Base-by-base conservation (phyloP, 2,113 vertebrate species). In the Pelvicachromis taeniatus region DNA sequence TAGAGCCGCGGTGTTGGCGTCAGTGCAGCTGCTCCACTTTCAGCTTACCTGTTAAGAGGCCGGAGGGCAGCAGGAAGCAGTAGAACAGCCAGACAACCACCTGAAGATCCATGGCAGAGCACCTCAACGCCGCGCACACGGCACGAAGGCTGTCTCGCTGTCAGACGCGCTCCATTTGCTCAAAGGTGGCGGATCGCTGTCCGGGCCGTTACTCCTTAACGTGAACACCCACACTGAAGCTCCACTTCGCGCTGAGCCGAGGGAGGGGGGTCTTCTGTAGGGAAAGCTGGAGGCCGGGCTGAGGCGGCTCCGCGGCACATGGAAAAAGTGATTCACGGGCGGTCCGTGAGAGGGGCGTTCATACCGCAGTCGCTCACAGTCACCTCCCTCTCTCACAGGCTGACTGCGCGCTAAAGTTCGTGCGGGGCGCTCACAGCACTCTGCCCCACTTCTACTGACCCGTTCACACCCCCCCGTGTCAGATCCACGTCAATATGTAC, bases 291-390 rank as follows among this genome's bases (percentile, higher is more conserved):
- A 77, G 83, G 81, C 87, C 82, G 35, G 78, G 33, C 80, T 65
- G 33, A 70, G 88, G 77, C 23, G 14, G 29, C 80, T 77, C 88
- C 38, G 54, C 23, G 86, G 87, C 75, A 87, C 88, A 84, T 94
- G 94, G 94, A 95, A 95, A 95, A 94, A 89, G 89, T 95, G 93
- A 95, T 95, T 94, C 94, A 94, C 86, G 75, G 83, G 85, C 82
- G 63, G 63, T 81, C 11, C 17, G 75, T 65, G 10, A 16, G 84
- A 83, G 89, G 90, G 92, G 91, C 92, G 94, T 91, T 92, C 88
- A 94, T 89, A 88, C 59, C 4, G 91, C 85, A 92, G 87, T 79
- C 85, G 86, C 92, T 93, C 88, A 78, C 83, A 58, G 75, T 93
- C 88, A 55, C 92, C 91, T 93, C 91, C 89, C 93, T 58, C 82